phyloP scores from a whole-genome alignment of 2,797 vertebrate genomes.

The Poeciliopsis gracilis region DNA sequence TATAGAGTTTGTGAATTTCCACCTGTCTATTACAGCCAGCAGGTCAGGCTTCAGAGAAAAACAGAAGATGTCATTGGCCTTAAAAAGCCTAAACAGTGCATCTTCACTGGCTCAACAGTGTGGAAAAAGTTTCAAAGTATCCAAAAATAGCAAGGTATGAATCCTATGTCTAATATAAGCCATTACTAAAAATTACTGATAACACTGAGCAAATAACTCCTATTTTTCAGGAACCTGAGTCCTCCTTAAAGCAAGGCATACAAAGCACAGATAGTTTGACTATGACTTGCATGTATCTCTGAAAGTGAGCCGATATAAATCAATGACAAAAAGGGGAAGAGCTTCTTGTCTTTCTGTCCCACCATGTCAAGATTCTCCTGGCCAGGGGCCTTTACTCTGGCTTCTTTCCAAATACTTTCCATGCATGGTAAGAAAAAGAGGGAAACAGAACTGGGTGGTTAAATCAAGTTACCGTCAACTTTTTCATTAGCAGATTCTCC shows the following conservation, averaged over 20 bases:
- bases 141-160: conserved; percentile 20
- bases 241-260: conserved; percentile 41
- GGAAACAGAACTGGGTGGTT: conserved; percentile 17
- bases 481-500: conserved; percentile 45
- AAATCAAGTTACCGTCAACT: conserved; percentile 53
- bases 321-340: conserved; percentile 49
- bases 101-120: conserved; percentile 17
- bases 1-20: neutral
- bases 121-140: conserved; percentile 22
- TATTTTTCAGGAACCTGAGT: conserved; percentile 32
- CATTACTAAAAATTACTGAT: conserved; percentile 42
- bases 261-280: conserved; percentile 25
- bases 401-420: conserved; percentile 47
- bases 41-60: neutral
- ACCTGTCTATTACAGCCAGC: neutral
- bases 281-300: conserved; percentile 33
- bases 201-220: conserved; percentile 29
- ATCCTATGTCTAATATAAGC: conserved; percentile 19
- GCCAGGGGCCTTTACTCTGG: conserved; percentile 43
- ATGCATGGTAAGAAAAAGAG: neutral
- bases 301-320: conserved; percentile 53
- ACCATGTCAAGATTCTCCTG: conserved; percentile 37
- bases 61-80: neutral
- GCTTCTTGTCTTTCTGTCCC: conserved; percentile 15
- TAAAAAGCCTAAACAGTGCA: neutral